phyloP scores from a whole-genome alignment of 2,113 vertebrate species.

The Cochlearius cochlearius region DNA sequence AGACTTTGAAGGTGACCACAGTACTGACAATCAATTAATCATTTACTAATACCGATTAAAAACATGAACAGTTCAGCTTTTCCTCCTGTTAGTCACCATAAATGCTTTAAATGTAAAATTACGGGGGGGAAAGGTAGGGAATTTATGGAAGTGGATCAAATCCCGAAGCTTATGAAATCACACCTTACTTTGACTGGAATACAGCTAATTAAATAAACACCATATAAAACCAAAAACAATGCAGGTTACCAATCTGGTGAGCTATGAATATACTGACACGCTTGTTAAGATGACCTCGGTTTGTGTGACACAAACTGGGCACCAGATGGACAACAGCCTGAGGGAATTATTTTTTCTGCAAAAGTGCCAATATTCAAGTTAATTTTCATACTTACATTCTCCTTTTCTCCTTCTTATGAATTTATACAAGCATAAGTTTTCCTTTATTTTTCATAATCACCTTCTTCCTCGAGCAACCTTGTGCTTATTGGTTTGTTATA shows the following conservation, averaged over 20 bases:
- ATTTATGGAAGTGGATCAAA: neutral
- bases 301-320: neutral
- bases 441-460: neutral
- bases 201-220: neutral
- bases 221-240: neutral
- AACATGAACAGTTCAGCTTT: neutral
- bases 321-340: conserved; percentile 27
- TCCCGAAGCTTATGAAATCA: neutral
- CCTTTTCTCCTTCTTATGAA: neutral
- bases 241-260: neutral
- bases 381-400: neutral
- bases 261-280: neutral
- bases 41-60: neutral
- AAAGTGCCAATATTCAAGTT: neutral
- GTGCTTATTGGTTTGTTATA: neutral
- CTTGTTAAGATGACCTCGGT: conserved; percentile 6
- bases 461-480: neutral
- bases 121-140: neutral
- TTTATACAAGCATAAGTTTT: neutral
- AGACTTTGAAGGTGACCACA: neutral
- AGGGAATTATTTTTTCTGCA: neutral
- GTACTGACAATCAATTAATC: neutral
- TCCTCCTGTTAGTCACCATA: neutral
- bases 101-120: neutral
- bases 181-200: neutral